Base-by-base conservation (phyloP, 2,797 vertebrate species). In the Oreonectes daqikongensis region DNA sequence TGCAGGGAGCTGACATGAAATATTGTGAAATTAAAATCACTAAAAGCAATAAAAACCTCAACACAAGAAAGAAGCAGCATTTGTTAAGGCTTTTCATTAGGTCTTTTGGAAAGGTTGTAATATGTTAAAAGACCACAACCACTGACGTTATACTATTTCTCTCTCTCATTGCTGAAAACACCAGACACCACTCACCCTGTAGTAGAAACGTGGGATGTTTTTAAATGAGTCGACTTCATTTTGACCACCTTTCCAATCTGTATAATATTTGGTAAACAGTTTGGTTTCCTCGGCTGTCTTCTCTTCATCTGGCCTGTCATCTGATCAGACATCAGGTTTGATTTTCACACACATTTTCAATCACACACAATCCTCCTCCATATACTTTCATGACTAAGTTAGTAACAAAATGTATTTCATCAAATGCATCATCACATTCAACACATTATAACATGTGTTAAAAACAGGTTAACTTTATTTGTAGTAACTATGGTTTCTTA, bases 131-230 rank as follows among this genome's bases (percentile, higher is more conserved):
- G 6, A 35, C 30, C 11, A 10, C n/a, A 22, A 5, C 30, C 42
- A 48, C 46, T 63, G n/a, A 50, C n/a, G 48, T 3, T n/a, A 46
- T 15, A 32, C 4, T 61, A 3, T 24, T 40, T 8, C 9, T 15
- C 14, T 15, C 14, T 52, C 28, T 63, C 14, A 12, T 65, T 74
- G 14, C n/a, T 20, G 4, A 26, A 64, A 5, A 63, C 10, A 65
- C 9, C 12, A 0, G 18, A 50, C 8, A 50, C 0, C 22, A 84
- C 93, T 92, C 92, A 96, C 97, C 91, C 94, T 94, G 84, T 98
- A 99, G 87, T 98, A 99, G 91, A 99, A 99, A 0, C 97, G 92
- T 1, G 97, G 97, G 83, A 99, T 98, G 79, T 91, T 94, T 20
- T 84, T 91, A 75, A 95, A 96, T 0, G 95, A 94, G 1, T 84